These are phyloP conservation scores for Actias luna DNA, from an alignment of 2,888 invertebrate genomes.

Conservation along the genomic window DNA sequence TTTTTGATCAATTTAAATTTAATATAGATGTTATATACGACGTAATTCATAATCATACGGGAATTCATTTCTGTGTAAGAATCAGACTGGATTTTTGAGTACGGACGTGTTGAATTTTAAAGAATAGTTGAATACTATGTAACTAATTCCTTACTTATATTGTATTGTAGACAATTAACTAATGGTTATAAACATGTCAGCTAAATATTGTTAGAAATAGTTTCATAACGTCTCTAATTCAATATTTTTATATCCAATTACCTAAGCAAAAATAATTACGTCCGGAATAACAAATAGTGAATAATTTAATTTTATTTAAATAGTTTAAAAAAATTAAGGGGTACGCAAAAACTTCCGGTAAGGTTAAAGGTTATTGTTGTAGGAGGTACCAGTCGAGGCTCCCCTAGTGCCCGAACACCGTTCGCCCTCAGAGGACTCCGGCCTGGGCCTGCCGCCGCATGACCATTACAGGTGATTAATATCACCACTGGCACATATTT, in stretches of 20 bases:
- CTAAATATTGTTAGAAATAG: too few species aligned
- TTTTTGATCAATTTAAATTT: slow-evolving; percentile 23
- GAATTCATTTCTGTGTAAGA: background rate
- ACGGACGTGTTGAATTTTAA: background rate
- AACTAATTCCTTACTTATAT: background rate
- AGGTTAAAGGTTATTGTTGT: slow-evolving; percentile 82
- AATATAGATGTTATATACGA: background rate
- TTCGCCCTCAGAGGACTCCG: slow-evolving; percentile 97
- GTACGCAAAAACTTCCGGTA: slow-evolving; percentile 38
- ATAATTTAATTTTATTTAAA: background rate
- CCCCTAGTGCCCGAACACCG: slow-evolving; percentile 87
- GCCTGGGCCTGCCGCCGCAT: slow-evolving; percentile 92
- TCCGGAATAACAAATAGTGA: background rate
- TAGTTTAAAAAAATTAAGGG: background rate
- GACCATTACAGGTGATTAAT: slow-evolving; percentile 86
- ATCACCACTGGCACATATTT: slow-evolving; percentile 33
- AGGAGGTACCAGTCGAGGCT: slow-evolving; percentile 79
- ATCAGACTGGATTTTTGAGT: background rate
- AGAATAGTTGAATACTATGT: background rate
- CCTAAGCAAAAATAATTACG: background rate
- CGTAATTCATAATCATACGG: background rate
- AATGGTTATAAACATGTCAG: background rate
- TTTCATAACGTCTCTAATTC: too few species aligned
- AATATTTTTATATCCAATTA: too few species aligned
- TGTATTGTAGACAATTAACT: background rate